phyloP scores from a whole-genome alignment of 2,888 invertebrate species.

The Hoplodrina ambigua region DNA sequence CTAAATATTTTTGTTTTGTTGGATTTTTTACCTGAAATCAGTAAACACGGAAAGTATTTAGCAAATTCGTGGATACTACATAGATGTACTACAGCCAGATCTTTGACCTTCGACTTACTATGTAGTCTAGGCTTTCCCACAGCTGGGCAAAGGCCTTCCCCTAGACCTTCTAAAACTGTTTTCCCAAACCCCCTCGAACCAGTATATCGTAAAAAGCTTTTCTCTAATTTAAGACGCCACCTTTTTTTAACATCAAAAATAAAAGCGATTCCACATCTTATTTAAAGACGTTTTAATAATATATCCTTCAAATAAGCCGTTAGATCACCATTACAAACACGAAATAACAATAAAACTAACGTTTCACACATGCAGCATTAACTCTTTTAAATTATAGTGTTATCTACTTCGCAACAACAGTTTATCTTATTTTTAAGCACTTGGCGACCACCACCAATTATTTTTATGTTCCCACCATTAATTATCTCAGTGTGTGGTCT shows the following conservation, averaged over 20 bases:
- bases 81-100: background rate
- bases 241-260: background rate
- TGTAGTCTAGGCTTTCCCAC: too few species aligned
- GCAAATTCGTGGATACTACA: background rate
- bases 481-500: constrained; percentile 63
- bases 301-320: constrained; percentile 18
- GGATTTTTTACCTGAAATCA: background rate
- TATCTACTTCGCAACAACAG: constrained; percentile 32
- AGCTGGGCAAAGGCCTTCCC: too few species aligned
- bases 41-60: background rate
- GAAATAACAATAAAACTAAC: constrained; percentile 43
- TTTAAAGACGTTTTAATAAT: background rate
- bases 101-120: background rate
- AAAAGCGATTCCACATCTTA: background rate
- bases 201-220: background rate
- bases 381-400: constrained; percentile 29
- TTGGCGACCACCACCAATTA: constrained; percentile 51
- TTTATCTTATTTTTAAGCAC: constrained; percentile 46
- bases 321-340: constrained; percentile 31
- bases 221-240: background rate
- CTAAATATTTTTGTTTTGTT: constrained; percentile 10
- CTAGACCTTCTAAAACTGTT: too few species aligned
- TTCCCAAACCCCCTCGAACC: too few species aligned
- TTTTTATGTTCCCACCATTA: constrained; percentile 48
- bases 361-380: constrained; percentile 23